phyloP scores from a whole-genome alignment of 2,797 vertebrate species.

The Lacerta bilineata region DNA sequence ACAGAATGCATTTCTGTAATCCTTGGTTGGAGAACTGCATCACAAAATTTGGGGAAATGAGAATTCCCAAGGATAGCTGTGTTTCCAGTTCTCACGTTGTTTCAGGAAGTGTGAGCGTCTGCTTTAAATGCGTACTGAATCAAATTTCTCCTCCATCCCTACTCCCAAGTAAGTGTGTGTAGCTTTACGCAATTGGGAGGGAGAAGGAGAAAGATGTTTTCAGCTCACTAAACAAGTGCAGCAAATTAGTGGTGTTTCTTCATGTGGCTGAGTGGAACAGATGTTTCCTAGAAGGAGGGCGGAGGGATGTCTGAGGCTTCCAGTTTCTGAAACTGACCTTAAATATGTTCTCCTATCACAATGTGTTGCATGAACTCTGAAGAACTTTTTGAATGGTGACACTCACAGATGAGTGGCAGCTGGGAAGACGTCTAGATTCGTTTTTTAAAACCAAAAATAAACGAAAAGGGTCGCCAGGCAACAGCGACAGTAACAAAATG shows the following conservation, averaged over 20 bases:
- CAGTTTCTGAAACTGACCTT: neutral
- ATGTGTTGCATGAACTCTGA: neutral
- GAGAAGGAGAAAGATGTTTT: neutral
- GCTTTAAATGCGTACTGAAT: too few species aligned
- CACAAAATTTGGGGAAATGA: too few species aligned
- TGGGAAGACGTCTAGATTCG: slow-evolving; percentile 19
- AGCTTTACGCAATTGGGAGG: neutral
- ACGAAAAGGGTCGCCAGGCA: neutral
- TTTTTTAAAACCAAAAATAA: slow-evolving; percentile 42
- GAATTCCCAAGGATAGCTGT: too few species aligned
- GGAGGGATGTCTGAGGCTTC: neutral
- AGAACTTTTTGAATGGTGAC: slow-evolving; percentile 37
- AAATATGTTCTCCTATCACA: neutral
- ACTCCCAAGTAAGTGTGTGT: neutral
- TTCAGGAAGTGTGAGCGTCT: too few species aligned
- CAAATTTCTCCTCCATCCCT: too few species aligned
- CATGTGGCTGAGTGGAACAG: slow-evolving; percentile 12
- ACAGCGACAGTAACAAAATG: neutral
- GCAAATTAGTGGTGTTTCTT: slow-evolving; percentile 16
- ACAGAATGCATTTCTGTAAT: neutral
- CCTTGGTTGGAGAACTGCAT: neutral
- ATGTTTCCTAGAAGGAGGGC: slow-evolving; percentile 17
- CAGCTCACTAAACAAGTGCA: neutral
- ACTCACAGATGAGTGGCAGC: slow-evolving; percentile 28
- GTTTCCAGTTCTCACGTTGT: too few species aligned